Evolutionary conservation across 2,888 invertebrate genomes (phyloP).

Genomic region (Gari tellinella): DNA sequence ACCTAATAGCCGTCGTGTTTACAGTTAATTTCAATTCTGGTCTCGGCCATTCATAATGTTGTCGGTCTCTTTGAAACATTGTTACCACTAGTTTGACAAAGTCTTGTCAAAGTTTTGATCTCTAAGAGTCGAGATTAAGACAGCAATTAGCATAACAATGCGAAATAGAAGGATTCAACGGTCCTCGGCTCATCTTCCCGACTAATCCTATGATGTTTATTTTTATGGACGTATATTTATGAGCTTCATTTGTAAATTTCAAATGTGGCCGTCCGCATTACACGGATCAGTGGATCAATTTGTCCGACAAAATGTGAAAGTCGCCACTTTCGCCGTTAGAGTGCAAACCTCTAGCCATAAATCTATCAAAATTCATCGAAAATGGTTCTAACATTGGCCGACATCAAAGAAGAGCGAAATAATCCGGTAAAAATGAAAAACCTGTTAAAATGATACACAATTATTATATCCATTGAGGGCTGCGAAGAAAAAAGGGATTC

Average conservation of each 20-base stretch:
- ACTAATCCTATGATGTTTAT: constrained; percentile 10
- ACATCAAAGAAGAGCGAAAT: constrained; percentile 26
- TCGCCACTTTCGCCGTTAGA: constrained; percentile 36
- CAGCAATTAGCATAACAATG: constrained; percentile 23
- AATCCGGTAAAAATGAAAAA: constrained; percentile 22
- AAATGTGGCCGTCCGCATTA: constrained; percentile 39
- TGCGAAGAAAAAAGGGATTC: constrained; percentile 3
- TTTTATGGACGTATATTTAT: constrained; percentile 19
- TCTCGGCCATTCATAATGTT: too few relatives aligned
- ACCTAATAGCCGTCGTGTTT: too few relatives aligned
- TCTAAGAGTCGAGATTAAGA: constrained; percentile 7
- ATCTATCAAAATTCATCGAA: constrained; percentile 44
- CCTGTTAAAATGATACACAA: constrained; percentile 21
- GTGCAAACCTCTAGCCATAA: constrained; percentile 36
- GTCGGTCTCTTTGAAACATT: constrained; percentile 3
- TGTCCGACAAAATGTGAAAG: constrained; percentile 21
- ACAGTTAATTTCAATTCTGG: too few relatives aligned
- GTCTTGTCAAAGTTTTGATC: constrained; percentile 19
- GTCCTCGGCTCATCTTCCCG: neutral
- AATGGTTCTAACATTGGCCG: constrained; percentile 8
- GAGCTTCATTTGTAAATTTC: constrained; percentile 16
- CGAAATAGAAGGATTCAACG: constrained; percentile 10
- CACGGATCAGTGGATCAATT: constrained; percentile 22
- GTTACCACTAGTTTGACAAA: constrained; percentile 12
- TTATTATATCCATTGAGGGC: constrained; percentile 16